A percentile compares a stretch with the other conserved stretches of the same genome.
These are phyloP conservation scores for Corythornis leucogaster DNA, from an alignment of 2,797 vertebrate genomes.

Conservation along the genomic window DNA sequence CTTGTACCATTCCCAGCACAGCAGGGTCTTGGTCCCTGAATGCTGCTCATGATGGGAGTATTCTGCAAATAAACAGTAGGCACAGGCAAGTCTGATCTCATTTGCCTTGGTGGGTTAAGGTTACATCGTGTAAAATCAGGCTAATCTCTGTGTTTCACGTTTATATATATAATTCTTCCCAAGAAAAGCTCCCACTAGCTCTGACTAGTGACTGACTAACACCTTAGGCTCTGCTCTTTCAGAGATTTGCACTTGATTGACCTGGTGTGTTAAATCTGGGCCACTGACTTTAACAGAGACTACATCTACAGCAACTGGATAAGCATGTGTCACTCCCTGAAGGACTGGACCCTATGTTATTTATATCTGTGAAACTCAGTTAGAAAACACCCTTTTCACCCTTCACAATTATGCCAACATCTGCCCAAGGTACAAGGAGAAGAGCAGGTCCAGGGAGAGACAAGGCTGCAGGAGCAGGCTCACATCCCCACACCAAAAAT, in stretches of 20 bases:
- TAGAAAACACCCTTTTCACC: background rate
- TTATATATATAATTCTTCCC: background rate
- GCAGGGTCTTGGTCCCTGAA: conserved; percentile 45
- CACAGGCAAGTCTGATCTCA: background rate
- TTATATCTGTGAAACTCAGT: background rate
- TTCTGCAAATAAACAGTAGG: background rate
- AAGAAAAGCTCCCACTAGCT: background rate
- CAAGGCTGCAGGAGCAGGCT: background rate
- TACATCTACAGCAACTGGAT: background rate
- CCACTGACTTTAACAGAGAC: background rate
- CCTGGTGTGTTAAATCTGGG: background rate
- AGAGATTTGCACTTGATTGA: background rate
- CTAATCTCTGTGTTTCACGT: background rate
- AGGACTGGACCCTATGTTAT: background rate
- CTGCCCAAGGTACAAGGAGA: background rate
- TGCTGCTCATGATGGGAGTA: background rate
- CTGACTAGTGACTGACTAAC: background rate
- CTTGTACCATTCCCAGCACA: conserved; percentile 18
- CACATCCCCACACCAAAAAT: background rate
- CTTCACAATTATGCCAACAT: background rate
- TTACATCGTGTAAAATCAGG: background rate
- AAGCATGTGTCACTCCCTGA: background rate
- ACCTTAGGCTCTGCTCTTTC: background rate
- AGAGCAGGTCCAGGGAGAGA: background rate
- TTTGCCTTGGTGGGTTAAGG: background rate